Evolutionary conservation across 2,888 invertebrate genomes (phyloP).

Genomic region (Hyalella azteca): DNA sequence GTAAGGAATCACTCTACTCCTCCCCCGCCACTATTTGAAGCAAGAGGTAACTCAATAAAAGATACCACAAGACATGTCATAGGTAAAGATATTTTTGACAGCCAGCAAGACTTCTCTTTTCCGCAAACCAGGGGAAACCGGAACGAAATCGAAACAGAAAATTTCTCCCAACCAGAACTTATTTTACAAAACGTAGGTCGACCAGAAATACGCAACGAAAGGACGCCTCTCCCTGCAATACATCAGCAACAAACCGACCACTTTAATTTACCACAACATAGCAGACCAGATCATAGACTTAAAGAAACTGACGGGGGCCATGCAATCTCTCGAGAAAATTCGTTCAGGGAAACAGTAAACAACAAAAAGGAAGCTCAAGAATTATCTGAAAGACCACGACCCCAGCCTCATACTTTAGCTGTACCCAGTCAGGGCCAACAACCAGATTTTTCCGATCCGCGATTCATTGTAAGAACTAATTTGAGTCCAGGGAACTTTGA

Average conservation of each 20-base stretch:
- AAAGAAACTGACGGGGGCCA: no score
- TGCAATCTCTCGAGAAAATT: background rate
- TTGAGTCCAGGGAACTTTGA: background rate
- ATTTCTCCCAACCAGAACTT: conserved; percentile 12
- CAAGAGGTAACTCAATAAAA: background rate
- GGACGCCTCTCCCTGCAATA: background rate
- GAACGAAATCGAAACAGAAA: background rate
- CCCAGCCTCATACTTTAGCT: background rate
- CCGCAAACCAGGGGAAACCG: background rate
- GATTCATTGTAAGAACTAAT: conserved; percentile 3
- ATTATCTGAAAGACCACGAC: background rate
- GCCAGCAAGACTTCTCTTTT: background rate
- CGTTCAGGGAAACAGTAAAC: background rate
- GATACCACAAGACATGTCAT: background rate
- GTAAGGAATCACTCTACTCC: background rate
- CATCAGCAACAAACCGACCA: background rate
- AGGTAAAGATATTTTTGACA: background rate
- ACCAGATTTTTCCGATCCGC: background rate
- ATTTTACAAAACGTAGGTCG: background rate
- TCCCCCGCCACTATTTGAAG: conserved; percentile 8
- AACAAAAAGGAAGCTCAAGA: background rate
- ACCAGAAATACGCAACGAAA: background rate
- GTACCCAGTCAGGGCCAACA: background rate
- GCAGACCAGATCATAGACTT: background rate
- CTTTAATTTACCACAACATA: background rate